phyloP scores from a whole-genome alignment of 2,113 vertebrate genomes.

The Patagioenas fasciata region DNA sequence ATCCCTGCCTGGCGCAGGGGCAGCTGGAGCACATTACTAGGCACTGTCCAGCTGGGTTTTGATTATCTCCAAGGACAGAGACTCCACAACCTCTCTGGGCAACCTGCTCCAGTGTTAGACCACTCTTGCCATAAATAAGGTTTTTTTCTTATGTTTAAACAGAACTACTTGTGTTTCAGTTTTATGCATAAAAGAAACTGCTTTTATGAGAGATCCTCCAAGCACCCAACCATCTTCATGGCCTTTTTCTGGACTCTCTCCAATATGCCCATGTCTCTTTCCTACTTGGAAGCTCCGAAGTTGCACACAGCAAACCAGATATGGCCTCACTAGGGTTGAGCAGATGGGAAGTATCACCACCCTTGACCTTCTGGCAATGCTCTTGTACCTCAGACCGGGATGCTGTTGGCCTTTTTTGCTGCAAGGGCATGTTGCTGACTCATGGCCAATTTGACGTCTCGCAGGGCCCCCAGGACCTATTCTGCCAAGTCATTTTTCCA shows the following conservation, averaged over 20 bases:
- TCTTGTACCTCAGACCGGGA: background rate
- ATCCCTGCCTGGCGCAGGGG: background rate
- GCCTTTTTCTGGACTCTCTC: background rate
- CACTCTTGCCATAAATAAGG: background rate
- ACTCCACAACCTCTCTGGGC: fast-evolving
- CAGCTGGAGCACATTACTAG: background rate
- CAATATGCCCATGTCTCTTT: too few relatives aligned
- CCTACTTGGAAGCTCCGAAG: background rate
- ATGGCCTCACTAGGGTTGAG: background rate
- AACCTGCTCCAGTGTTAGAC: background rate
- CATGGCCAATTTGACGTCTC: background rate
- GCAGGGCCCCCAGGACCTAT: background rate
- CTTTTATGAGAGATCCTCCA: background rate
- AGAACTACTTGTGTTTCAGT: background rate
- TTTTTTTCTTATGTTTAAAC: background rate
- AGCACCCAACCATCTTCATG: background rate
- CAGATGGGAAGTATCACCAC: background rate
- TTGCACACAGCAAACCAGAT: background rate
- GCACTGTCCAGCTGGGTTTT: background rate
- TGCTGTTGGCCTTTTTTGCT: background rate
- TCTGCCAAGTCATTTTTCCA: background rate
- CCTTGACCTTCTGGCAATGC: background rate
- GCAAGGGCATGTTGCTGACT: fast-evolving
- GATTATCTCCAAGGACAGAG: background rate
- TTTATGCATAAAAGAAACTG: background rate